These are phyloP conservation scores for Piscicola geometra DNA, from an alignment of 2,888 invertebrate species.

Conservation along the genomic window DNA sequence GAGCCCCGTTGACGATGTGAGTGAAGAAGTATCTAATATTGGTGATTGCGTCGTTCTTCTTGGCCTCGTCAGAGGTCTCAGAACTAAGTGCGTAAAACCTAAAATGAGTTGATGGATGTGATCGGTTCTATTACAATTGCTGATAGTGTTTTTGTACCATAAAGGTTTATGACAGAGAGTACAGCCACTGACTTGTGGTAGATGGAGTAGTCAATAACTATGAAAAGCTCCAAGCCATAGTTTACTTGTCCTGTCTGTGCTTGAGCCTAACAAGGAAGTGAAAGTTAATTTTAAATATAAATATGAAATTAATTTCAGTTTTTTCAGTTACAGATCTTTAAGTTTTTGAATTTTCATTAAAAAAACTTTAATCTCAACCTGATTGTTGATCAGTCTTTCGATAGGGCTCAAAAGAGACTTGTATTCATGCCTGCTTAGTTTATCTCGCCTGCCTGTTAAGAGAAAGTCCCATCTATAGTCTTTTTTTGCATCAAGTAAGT, in stretches of 20 bases:
- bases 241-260: background rate
- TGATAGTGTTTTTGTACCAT: background rate
- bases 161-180: background rate
- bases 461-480: no score
- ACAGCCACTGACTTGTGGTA: constrained; percentile 36
- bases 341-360: no score
- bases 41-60: constrained; percentile 35
- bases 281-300: no score
- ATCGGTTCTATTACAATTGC: background rate
- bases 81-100: constrained; percentile 31
- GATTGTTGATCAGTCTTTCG: constrained; percentile 15
- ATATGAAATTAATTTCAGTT: no score
- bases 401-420: background rate
- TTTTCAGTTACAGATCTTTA: no score
- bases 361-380: no score
- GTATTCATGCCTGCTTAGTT: no score
- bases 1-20: constrained; percentile 40
- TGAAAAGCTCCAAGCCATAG: constrained; percentile 35
- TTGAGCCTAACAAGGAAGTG: no score
- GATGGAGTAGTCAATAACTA: constrained; percentile 39
- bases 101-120: background rate
- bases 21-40: constrained; percentile 41
- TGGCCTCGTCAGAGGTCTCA: background rate
- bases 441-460: background rate
- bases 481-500: no score